Base-by-base conservation (phyloP, 1,140 invertebrate species). In the Vanessa atalanta region DNA sequence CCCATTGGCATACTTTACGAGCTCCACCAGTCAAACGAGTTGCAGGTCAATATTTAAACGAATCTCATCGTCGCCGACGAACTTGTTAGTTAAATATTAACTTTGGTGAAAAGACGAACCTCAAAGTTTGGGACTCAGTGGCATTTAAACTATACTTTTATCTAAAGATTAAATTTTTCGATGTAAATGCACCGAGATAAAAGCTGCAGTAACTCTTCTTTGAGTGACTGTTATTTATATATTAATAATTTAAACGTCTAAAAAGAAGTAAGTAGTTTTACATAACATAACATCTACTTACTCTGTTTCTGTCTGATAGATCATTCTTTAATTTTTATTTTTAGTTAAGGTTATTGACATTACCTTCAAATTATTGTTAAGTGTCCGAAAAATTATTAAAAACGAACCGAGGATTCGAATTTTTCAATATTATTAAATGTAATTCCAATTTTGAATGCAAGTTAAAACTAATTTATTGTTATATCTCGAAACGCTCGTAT, bases 1-100 rank as follows among this genome's bases (percentile, higher is more conserved):
- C 77, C 73, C 76, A 82, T 82, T 84, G 81, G 78, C 78, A 81
- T 61, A 84, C 78, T 79, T 79, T 75, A 65, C 66, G 65, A 51
- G 72, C 48, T 73, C 69, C 70, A 79, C 78, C 75, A 65, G 72
- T 79, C 71, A 73, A 76, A 76, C 78, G 60, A 72, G 69, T 76
- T 72, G 65, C 69, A 71, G 69, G 74, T 76, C 65, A 76, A 76
- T 76, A 76, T 76, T 76, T 76, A 72, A 72, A 72, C 74, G 55
- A 69, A 74, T 68, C 48, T 76, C 74, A 26, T 76, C 70, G 23
- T n/a, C 37, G 65, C 23, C 57, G 57, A 50, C 16, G 37, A 16
- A 51, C 16, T 26, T 61, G 53, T 14, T 20, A 26, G 23, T 53
- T 63, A 70, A 70, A 63, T 70, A 70, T 26, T 69, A 57, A 60